phyloP scores from a whole-genome alignment of 2,797 vertebrate species.

The Echiichthys vipera region DNA sequence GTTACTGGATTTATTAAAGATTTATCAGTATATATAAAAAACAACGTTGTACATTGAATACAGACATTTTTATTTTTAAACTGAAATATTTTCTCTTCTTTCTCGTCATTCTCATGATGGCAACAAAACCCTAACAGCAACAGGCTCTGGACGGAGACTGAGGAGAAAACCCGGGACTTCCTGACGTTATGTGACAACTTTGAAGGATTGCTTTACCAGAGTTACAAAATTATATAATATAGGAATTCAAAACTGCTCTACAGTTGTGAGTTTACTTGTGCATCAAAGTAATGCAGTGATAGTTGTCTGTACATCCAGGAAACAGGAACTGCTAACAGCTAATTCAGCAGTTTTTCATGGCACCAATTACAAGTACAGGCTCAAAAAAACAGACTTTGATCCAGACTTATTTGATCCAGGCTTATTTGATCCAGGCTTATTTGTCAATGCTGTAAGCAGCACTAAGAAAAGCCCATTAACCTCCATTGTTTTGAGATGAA shows the following conservation, averaged over 20 bases:
- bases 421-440: no score
- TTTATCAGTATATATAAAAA: constrained; percentile 19
- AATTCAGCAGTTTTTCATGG: neutral
- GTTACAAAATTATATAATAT: neutral
- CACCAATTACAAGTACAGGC: neutral
- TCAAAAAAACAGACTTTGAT: neutral
- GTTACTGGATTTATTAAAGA: constrained; percentile 36
- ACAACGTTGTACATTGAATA: constrained; percentile 9
- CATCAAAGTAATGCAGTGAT: neutral
- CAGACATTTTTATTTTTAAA: constrained; percentile 23
- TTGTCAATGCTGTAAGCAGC: neutral
- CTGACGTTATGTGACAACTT: neutral
- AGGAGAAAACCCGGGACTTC: neutral
- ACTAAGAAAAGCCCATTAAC: neutral
- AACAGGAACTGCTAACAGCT: neutral
- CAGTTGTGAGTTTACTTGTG: no score
- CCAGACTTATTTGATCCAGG: no score
- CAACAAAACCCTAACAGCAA: neutral
- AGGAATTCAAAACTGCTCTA: no score
- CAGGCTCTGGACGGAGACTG: neutral
- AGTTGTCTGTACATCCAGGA: neutral
- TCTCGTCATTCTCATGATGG: neutral
- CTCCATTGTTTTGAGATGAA: neutral
- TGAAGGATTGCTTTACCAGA: neutral
- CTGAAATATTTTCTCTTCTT: neutral